phyloP scores from a whole-genome alignment of 2,113 vertebrate species.

The Chlorodrepanis virens region DNA sequence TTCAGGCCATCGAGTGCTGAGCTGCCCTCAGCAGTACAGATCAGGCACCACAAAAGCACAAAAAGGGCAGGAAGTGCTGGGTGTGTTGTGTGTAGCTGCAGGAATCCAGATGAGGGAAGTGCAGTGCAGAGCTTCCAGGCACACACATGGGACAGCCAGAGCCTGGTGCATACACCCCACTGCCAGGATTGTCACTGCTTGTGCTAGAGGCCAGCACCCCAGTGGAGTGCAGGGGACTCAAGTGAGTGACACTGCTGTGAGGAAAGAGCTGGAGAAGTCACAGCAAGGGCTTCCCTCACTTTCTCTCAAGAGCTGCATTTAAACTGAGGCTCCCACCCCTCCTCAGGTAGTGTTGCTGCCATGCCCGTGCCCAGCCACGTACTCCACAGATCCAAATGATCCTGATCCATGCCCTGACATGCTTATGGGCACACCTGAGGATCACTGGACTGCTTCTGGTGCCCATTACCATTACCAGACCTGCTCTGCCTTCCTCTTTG shows the following conservation, averaged over 20 bases:
- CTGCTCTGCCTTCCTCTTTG: not conserved
- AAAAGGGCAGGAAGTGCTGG: not conserved
- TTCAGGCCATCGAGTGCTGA: not conserved
- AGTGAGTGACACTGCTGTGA: not conserved
- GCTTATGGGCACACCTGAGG: not conserved
- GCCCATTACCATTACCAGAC: not conserved
- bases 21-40: not conserved
- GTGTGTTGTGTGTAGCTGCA: not conserved
- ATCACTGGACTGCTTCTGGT: not conserved
- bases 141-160: accelerated
- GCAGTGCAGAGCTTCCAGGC: not conserved
- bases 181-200: not conserved
- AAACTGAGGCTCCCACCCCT: not conserved
- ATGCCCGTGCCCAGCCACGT: not conserved
- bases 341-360: not conserved
- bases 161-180: accelerated
- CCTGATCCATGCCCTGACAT: not conserved
- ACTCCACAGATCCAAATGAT: not conserved
- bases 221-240: not conserved
- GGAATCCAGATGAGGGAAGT: not conserved
- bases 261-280: not conserved
- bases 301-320: not conserved
- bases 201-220: not conserved
- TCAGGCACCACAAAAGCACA: accelerated
- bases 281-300: not conserved